A percentile compares a stretch with the other conserved stretches of the same genome.
Evolutionary conservation across 2,888 invertebrate genomes (phyloP).

Genomic region (Drosophila atripex): DNA sequence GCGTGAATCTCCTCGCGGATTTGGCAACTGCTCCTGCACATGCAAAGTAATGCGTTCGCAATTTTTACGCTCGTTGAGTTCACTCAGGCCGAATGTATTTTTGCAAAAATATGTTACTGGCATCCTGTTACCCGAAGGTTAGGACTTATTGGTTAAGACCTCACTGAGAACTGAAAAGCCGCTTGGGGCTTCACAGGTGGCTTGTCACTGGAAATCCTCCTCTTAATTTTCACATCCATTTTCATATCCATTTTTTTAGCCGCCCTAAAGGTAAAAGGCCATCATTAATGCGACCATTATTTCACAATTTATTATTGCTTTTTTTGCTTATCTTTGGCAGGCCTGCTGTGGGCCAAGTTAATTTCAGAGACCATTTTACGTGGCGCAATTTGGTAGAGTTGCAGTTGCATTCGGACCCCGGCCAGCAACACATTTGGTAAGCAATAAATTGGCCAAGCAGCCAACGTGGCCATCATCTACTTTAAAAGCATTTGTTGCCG

Average conservation of each 20-base stretch:
- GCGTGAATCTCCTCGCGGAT: constrained; percentile 21
- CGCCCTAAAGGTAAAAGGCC: constrained; percentile 39
- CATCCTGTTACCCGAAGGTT: background rate
- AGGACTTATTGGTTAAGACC: background rate
- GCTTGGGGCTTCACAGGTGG: background rate
- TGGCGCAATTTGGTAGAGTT: constrained; percentile 43
- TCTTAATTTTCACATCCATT: background rate
- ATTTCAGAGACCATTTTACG: constrained; percentile 67
- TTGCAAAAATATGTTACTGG: background rate
- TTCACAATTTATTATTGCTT: constrained; percentile 26
- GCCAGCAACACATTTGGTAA: constrained; percentile 60
- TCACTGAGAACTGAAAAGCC: background rate
- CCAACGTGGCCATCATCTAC: constrained; percentile 57
- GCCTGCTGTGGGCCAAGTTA: constrained; percentile 49
- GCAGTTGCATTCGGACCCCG: constrained; percentile 48
- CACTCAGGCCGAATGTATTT: constrained; percentile 58
- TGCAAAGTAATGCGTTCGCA: constrained; percentile 65
- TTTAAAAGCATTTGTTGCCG: constrained; percentile 68
- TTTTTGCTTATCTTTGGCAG: constrained; percentile 48
- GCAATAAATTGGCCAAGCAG: constrained; percentile 72
- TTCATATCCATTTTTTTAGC: constrained; percentile 2
- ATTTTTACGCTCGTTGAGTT: constrained; percentile 63
- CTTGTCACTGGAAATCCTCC: background rate
- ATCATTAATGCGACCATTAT: constrained; percentile 37
- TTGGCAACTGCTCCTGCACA: constrained; percentile 47